Base-by-base conservation (phyloP, 2,888 invertebrate species). In the Busseola fusca region DNA sequence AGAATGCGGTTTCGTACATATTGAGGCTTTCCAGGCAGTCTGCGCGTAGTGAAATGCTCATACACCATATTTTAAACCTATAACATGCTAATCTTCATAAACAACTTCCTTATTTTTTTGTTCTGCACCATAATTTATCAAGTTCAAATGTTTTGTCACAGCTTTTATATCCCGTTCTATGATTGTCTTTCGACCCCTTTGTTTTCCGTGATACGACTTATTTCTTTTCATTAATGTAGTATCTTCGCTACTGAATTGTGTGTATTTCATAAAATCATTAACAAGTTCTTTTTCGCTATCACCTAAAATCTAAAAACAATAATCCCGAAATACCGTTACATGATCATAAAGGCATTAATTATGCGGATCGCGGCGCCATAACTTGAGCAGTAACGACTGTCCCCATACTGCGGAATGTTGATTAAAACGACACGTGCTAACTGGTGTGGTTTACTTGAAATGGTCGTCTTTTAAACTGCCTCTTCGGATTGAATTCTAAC, bases 271-370 rank as follows among this genome's bases (percentile, higher is more conserved):
- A 52, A 74, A 74, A 67, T 0, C 18, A 25, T 52, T 37, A 54
- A 48, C 54, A 54, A 64, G 25, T 52, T 60, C 0, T 60, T 57
- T 50, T 57, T 7, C 30, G 25, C 21, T 60, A 30, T 66, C 25
- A 60, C 52, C 66, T 54, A 68, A 21, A 60, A 72, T 69, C 65
- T 69, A 62, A 50, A 34, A 70, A 48, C 54, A 65, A 60, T 69
- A 62, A 59, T 64, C 66, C 65, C 59, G 14, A 69, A 79, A 72
- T 72, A 82, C 74, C 69, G 79, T 60, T 82, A 82, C 40, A 45
- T 68, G 64, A 71, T 69, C 80, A 70, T 73, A 70, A 75, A 78
- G 56, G 45, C 74, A 84, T 83, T 77, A 84, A 82, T 83, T 84
- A 84, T 84, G 80, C 63, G 64, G 76, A 83, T 83, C 64, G 64